phyloP scores from a whole-genome alignment of 2,113 vertebrate genomes.

The Lynx canadensis region DNA sequence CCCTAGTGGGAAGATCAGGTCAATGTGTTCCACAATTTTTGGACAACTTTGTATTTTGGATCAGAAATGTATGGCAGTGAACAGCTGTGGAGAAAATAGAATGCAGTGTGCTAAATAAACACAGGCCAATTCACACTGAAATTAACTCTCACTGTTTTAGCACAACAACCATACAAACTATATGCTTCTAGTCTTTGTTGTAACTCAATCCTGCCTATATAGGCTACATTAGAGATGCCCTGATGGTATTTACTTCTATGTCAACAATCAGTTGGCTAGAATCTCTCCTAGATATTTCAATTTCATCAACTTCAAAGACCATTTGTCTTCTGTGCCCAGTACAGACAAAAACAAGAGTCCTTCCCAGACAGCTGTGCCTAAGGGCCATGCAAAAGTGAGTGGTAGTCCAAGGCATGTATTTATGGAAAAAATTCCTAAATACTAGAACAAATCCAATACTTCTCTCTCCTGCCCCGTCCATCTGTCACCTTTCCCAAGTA shows the following conservation, averaged over 20 bases:
- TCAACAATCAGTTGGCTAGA: neutral
- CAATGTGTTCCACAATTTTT: conserved; percentile 74
- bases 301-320: conserved; percentile 46
- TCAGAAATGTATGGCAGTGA: conserved; percentile 73
- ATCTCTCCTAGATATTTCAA: neutral
- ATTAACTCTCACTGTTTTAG: conserved; percentile 13
- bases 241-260: neutral
- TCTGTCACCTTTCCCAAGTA: conserved; percentile 65
- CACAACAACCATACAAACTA: conserved; percentile 3
- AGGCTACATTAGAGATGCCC: neutral
- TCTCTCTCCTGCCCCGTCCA: conserved; percentile 27
- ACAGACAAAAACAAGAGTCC: conserved; percentile 55
- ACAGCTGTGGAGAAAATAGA: conserved; percentile 68
- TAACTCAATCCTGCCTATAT: neutral
- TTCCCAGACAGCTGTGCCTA: conserved; percentile 58
- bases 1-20: conserved; percentile 62
- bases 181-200: neutral
- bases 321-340: neutral
- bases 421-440: conserved; percentile 54
- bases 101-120: conserved; percentile 36
- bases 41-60: conserved; percentile 69
- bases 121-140: conserved; percentile 34
- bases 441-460: conserved; percentile 41
- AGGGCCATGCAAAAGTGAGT: conserved; percentile 38
- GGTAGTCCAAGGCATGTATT: conserved; percentile 53